Evolutionary conservation across 2,797 vertebrate genomes (phyloP), one percentile per base, ranked within the genome.

Genomic region (Scarus forsteni): DNA sequence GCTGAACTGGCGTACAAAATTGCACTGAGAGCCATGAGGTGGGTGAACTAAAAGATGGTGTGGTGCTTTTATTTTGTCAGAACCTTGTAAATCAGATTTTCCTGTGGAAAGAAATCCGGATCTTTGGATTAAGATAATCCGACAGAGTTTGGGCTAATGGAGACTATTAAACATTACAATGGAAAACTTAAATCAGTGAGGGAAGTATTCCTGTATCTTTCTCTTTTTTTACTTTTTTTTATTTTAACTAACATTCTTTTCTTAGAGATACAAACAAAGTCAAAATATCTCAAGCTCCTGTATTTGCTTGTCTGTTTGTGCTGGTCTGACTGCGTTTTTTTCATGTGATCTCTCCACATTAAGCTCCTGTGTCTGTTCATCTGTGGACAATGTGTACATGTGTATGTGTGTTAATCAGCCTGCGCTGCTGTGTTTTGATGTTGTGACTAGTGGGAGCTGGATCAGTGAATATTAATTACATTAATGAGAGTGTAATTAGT

Each of bases 1-100:
- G 97, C 97, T 95, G 98, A 99, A 94, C 88, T 99, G 94, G 97
- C 98, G 93, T 99, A 99, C 94, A 98, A 96, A 95, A 96, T 96
- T 96, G 97, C 97, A 97, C 97, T 99, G 95, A 97, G 98, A 96
- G 98, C 98, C 89, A 99, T 99, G 98, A 95, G 98, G 98, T 99
- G 94, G 0, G 97, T 96, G 48, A 45, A 34, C 42, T 14, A 4
- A 15, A 8, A 66, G 64, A 73, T 55, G 77, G 39, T 78, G 56
- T 48, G 42, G 56, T 63, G 11, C 51, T 62, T 44, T 66, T 39
- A 65, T 59, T 45, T 45, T 55, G 60, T 64, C 45, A 64, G 52
- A 69, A 59, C 56, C 40, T 48, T 42, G 12, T 46, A 51, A 63
- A 66, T 70, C 57, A 62, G 18, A 59, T 67, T 72, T 68, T 49